Conservation (phyloP, 2,797 vertebrate species). For the Acanthornis magna region DNA sequence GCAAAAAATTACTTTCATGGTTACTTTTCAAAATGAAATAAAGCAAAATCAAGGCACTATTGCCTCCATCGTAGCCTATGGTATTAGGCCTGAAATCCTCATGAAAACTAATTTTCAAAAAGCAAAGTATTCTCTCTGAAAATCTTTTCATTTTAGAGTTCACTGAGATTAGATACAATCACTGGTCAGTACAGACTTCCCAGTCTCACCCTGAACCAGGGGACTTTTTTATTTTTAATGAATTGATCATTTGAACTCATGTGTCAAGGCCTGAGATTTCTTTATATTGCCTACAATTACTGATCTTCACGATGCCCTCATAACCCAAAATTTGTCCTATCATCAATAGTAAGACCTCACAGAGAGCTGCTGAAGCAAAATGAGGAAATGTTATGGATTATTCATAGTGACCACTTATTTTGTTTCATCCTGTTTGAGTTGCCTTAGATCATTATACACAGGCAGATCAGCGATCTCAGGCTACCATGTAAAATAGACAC, state of each 20-base stretch:
- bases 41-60: background rate
- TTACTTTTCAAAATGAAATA: background rate
- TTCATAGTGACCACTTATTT: background rate
- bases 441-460: background rate
- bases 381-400: background rate
- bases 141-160: background rate
- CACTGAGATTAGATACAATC: background rate
- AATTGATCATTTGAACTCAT: background rate
- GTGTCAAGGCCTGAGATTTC: background rate
- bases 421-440: background rate
- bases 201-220: background rate
- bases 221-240: background rate
- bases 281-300: background rate
- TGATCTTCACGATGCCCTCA: background rate
- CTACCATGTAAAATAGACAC: background rate
- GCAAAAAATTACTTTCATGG: background rate
- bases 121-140: background rate
- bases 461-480: background rate
- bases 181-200: background rate
- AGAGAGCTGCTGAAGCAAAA: background rate
- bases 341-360: background rate
- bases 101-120: background rate
- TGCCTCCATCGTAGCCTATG: background rate
- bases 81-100: background rate
- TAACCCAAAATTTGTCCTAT: background rate